A percentile compares a stretch with the other conserved stretches of the same genome.
phyloP scores from a whole-genome alignment of 2,888 invertebrate species.

The Chrysotoxum bicinctum region DNA sequence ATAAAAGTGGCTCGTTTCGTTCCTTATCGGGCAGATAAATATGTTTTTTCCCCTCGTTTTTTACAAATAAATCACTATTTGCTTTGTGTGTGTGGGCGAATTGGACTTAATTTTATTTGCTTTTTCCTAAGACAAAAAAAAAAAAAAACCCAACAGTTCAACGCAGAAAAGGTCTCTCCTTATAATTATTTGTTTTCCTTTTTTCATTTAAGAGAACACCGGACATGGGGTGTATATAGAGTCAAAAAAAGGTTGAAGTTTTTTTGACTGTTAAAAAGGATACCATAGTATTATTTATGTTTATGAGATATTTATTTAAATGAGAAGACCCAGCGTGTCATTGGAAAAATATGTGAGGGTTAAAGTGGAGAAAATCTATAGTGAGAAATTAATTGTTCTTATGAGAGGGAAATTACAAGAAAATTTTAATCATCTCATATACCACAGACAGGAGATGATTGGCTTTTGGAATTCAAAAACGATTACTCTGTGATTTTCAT shows the following conservation, averaged over 20 bases:
- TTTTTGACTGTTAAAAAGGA: neutral
- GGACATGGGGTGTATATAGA: neutral
- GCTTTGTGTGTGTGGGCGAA: conserved; percentile 23
- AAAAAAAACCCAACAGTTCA: neutral
- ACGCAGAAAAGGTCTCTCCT: neutral
- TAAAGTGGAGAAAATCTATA: neutral
- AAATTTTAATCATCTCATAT: neutral
- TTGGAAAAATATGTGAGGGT: conserved; percentile 16
- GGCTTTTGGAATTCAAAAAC: neutral
- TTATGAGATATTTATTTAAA: conserved; percentile 34
- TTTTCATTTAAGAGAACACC: neutral
- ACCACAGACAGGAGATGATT: neutral
- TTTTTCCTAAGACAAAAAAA: conserved; percentile 1
- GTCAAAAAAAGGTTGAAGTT: conserved; percentile 2
- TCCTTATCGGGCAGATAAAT: conserved; percentile 68
- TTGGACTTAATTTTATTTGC: conserved; percentile 66
- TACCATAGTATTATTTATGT: conserved; percentile 10
- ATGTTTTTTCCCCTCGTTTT: conserved; percentile 47
- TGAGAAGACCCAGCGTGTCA: conserved; percentile 4
- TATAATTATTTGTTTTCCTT: conserved; percentile 27
- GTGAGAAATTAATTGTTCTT: neutral
- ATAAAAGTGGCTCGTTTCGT: conserved; percentile 52
- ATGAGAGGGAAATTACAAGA: neutral
- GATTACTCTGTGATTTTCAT: neutral
- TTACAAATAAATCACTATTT: conserved; percentile 67